Evolutionary conservation across 2,797 vertebrate genomes (phyloP).

Genomic region (Babyrousa celebensis): DNA sequence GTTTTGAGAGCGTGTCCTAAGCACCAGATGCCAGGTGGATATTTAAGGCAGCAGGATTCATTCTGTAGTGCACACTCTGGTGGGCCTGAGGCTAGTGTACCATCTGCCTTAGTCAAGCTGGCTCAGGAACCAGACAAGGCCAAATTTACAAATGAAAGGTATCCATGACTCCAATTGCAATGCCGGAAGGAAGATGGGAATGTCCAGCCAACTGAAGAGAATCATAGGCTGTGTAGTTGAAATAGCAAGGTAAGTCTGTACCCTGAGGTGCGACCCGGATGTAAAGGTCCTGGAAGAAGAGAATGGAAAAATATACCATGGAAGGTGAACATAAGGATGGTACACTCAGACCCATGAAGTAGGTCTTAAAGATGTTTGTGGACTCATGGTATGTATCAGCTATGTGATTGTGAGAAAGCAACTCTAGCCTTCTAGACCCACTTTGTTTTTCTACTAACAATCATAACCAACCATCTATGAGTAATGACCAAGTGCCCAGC

Average conservation of each 20-base stretch:
- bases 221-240: neutral
- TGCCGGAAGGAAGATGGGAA: neutral
- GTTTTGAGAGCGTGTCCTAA: neutral
- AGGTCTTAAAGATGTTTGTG: neutral
- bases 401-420: neutral
- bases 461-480: neutral
- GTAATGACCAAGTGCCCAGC: neutral
- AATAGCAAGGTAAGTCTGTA: neutral
- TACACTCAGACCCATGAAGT: neutral
- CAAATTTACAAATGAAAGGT: slow-evolving; percentile 1
- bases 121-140: neutral
- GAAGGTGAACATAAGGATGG: neutral
- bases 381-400: neutral
- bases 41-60: neutral
- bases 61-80: neutral
- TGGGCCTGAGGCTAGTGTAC: neutral
- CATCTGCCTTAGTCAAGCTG: slow-evolving; percentile 51
- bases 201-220: neutral
- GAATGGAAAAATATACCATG: neutral
- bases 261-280: neutral
- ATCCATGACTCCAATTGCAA: neutral
- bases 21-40: neutral
- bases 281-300: neutral
- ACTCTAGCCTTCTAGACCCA: neutral
- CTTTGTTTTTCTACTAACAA: neutral